Conservation (phyloP, 2,888 invertebrate genomes). For the Epistrophella euchroma region DNA sequence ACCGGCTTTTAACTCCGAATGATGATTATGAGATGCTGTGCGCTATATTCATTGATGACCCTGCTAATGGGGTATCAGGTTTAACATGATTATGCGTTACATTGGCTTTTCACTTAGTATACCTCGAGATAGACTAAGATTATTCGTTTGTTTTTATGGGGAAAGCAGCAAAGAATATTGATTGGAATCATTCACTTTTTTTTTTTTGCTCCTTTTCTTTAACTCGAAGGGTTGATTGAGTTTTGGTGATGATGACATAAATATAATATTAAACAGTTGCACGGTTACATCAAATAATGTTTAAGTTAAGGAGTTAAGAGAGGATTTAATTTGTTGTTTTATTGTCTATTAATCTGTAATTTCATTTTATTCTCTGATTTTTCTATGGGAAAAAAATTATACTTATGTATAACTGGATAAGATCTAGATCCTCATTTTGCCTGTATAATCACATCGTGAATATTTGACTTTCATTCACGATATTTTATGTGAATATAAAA, state of each 20-base stretch:
- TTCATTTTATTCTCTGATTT: no score
- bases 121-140: conserved; percentile 36
- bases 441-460: no score
- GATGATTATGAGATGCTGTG: conserved; percentile 51
- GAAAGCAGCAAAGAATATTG: conserved; percentile 15
- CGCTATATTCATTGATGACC: conserved; percentile 75
- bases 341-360: neutral
- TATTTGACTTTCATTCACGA: no score
- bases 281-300: no score
- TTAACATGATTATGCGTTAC: conserved; percentile 77
- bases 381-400: no score
- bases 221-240: conserved; percentile 18
- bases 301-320: neutral
- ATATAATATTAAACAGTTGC: conserved; percentile 14
- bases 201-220: neutral
- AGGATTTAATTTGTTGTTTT: conserved; percentile 3
- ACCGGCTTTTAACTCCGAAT: conserved; percentile 71
- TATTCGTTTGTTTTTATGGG: conserved; percentile 17
- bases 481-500: no score
- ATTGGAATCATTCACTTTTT: conserved; percentile 4
- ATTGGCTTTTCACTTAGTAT: conserved; percentile 73
- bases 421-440: no score
- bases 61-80: conserved; percentile 77
- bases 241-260: conserved; percentile 13
- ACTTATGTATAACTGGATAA: no score